phyloP scores from a whole-genome alignment of 2,888 invertebrate genomes.

The Autographa pulchrina region DNA sequence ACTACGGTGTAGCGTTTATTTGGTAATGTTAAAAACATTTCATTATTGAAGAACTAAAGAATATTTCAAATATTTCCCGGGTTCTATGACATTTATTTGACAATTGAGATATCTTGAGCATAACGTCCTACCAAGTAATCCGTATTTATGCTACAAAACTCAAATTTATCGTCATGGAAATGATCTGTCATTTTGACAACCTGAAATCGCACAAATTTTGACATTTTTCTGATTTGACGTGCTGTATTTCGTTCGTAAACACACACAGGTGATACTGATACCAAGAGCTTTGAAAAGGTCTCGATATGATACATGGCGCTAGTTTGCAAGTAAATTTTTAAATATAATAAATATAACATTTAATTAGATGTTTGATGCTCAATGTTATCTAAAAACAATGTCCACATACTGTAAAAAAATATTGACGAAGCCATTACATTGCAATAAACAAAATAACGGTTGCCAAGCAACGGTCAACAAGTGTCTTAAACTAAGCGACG shows the following conservation, averaged over 20 bases:
- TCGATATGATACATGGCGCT: too few species aligned
- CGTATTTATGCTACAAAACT: background rate
- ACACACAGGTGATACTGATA: background rate
- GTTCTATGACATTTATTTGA: constrained; percentile 6
- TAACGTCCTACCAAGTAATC: background rate
- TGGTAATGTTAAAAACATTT: background rate
- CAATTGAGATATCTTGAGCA: background rate
- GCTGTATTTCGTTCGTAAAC: background rate
- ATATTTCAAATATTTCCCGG: constrained; percentile 47
- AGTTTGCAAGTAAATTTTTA: too few species aligned
- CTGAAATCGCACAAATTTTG: background rate
- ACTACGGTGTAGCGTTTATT: background rate
- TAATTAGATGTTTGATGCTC: too few species aligned
- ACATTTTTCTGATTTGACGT: background rate
- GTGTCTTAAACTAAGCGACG: constrained; percentile 3
- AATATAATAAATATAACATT: too few species aligned
- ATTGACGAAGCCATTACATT: background rate
- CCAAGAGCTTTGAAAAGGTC: too few species aligned
- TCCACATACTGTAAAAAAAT: background rate
- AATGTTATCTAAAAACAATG: background rate
- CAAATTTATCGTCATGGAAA: background rate
- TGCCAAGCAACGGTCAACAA: constrained; percentile 57
- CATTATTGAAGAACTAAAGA: background rate
- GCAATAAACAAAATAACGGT: constrained; percentile 35
- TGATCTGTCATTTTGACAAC: background rate